These are phyloP conservation scores for Ennomos erosarius DNA, from an alignment of 2,888 invertebrate species.

Conservation along the genomic window DNA sequence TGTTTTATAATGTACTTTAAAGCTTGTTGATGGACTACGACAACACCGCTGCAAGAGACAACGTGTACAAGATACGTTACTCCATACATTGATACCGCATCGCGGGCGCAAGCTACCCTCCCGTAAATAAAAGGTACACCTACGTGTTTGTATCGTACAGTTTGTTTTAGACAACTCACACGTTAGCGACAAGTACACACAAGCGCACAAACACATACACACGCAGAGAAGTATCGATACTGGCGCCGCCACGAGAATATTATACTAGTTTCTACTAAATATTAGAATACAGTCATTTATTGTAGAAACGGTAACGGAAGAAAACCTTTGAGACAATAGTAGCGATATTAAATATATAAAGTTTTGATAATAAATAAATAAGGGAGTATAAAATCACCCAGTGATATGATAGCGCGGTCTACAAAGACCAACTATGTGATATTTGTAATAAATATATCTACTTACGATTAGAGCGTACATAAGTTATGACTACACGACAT, in stretches of 20 bases:
- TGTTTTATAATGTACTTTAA: conserved; percentile 14
- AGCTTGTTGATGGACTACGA: conserved; percentile 26
- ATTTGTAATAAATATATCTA: conserved; percentile 30
- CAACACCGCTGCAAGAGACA: not conserved
- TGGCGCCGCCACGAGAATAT: conserved; percentile 36
- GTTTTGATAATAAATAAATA: too few relatives aligned
- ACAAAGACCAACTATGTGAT: too few relatives aligned
- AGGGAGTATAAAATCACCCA: too few relatives aligned
- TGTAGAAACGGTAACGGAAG: too few relatives aligned
- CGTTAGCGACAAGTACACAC: conserved; percentile 42
- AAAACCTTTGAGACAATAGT: too few relatives aligned
- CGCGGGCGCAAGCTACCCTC: too few relatives aligned
- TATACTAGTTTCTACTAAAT: too few relatives aligned
- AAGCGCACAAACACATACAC: conserved; percentile 40
- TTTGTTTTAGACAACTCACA: conserved; percentile 23
- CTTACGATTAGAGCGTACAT: conserved; percentile 38
- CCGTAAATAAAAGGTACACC: too few relatives aligned
- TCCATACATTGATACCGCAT: not conserved
- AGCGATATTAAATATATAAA: too few relatives aligned
- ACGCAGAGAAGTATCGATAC: conserved; percentile 32
- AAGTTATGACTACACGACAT: conserved; percentile 36
- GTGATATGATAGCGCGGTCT: too few relatives aligned
- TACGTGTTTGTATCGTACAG: not conserved
- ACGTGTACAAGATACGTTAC: not conserved
- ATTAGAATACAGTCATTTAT: too few relatives aligned